Conservation (phyloP, 2,888 invertebrate genomes). For the Scaptodrosophila latifasciaeformis region DNA sequence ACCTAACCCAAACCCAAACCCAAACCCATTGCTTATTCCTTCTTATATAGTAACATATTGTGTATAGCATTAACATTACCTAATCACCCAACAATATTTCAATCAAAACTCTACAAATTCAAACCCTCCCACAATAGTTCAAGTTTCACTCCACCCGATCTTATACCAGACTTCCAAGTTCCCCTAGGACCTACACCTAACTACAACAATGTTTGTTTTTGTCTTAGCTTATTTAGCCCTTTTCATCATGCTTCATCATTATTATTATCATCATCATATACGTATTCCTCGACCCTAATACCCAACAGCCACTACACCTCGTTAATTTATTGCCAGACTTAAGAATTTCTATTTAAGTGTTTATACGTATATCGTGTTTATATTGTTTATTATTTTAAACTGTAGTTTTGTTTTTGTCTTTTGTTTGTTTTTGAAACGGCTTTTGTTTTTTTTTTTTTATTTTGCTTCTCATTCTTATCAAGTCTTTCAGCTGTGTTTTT, state of each 20-base stretch:
- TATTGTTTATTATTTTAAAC: slow-evolving; percentile 9
- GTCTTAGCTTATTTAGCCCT: too few relatives aligned
- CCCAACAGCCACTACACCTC: too few relatives aligned
- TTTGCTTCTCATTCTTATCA: too few relatives aligned
- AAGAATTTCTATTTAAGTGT: too few relatives aligned
- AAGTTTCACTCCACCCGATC: background rate
- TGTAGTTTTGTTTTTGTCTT: slow-evolving; percentile 24
- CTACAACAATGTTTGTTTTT: slow-evolving; percentile 2
- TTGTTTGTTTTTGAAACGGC: slow-evolving; percentile 7
- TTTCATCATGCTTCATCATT: too few relatives aligned
- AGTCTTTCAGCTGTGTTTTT: slow-evolving; percentile 27
- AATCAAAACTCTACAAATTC: background rate
- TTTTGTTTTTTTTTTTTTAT: slow-evolving; percentile 13
- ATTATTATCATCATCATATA: too few relatives aligned
- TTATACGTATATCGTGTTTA: slow-evolving; percentile 12
- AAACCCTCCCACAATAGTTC: background rate
- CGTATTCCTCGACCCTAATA: too few relatives aligned
- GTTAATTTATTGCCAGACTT: too few relatives aligned
- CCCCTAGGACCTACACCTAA: background rate
- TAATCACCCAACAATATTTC: slow-evolving; percentile 2
- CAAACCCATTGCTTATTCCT: slow-evolving; percentile 19
- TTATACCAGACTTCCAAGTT: background rate
- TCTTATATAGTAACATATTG: slow-evolving; percentile 47
- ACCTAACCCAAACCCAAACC: slow-evolving; percentile 38
- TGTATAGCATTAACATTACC: slow-evolving; percentile 51